A percentile compares a stretch with the other conserved stretches of the same genome.
These are phyloP conservation scores for Microtus pennsylvanicus DNA, from an alignment of 2,113 vertebrate genomes.

Conservation along the genomic window DNA sequence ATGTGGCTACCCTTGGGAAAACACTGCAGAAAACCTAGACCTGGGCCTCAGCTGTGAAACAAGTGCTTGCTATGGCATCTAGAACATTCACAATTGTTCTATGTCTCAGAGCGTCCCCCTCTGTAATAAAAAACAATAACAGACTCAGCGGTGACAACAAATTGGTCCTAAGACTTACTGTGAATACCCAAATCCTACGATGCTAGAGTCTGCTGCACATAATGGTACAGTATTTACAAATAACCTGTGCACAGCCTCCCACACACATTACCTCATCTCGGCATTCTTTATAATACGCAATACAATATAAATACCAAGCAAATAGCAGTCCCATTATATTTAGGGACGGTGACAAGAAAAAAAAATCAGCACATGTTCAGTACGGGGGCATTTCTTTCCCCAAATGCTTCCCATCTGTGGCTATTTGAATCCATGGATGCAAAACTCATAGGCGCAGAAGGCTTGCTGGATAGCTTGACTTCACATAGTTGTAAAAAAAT, in stretches of 20 bases:
- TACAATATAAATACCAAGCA: slow-evolving; percentile 26
- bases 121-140: background rate
- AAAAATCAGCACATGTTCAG: background rate
- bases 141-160: background rate
- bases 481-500: background rate
- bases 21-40: background rate
- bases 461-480: background rate
- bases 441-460: background rate
- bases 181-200: background rate
- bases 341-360: slow-evolving; percentile 6
- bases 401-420: background rate
- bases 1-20: background rate
- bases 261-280: background rate
- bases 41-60: background rate
- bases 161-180: background rate
- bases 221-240: background rate
- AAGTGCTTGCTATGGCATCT: background rate
- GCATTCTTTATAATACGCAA: background rate
- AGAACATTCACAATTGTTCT: background rate
- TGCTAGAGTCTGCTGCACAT: background rate
- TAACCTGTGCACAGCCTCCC: background rate
- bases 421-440: background rate
- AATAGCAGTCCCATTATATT: background rate
- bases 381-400: background rate
- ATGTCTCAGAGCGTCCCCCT: background rate